Evolutionary conservation across 1,140 invertebrate genomes (phyloP).

Genomic region (Eriocheir sinensis): DNA sequence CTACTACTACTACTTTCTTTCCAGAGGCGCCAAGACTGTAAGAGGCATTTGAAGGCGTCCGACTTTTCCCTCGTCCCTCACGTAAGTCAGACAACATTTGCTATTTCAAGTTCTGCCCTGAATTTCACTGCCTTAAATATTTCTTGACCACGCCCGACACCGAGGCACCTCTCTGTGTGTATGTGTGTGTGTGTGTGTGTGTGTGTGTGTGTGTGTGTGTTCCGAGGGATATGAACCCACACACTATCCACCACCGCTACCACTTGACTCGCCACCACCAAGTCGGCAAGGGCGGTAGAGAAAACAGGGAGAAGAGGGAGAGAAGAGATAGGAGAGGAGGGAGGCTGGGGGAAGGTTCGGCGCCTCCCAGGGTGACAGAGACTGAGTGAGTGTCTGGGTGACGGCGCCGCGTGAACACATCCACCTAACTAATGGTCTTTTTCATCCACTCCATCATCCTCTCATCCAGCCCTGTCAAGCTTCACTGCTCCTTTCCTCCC

Average conservation of each 20-base stretch:
- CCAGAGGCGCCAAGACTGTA: neutral
- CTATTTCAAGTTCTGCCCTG: neutral
- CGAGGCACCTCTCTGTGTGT: neutral
- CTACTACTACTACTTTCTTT: neutral
- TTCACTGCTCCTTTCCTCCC: neutral
- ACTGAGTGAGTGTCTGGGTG: neutral
- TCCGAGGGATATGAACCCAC: neutral
- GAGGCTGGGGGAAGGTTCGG: neutral
- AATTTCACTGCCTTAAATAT: neutral
- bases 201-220: constrained; percentile 51
- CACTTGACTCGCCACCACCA: neutral
- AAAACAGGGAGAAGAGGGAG: neutral
- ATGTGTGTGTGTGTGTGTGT: neutral
- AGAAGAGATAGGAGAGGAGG: neutral
- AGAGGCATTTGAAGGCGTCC: too few species aligned
- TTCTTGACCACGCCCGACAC: constrained; percentile 10
- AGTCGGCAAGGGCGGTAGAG: neutral
- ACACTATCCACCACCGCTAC: constrained; percentile 26
- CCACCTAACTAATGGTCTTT: neutral
- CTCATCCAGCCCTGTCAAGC: constrained; percentile 11
- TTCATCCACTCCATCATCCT: constrained; percentile 22
- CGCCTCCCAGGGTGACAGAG: neutral
- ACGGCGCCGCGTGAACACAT: neutral
- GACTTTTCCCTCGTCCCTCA: neutral
- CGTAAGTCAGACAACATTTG: neutral